Base-by-base conservation (phyloP, 2,113 vertebrate genomes). In the Cyprinodon brontotheroides region DNA sequence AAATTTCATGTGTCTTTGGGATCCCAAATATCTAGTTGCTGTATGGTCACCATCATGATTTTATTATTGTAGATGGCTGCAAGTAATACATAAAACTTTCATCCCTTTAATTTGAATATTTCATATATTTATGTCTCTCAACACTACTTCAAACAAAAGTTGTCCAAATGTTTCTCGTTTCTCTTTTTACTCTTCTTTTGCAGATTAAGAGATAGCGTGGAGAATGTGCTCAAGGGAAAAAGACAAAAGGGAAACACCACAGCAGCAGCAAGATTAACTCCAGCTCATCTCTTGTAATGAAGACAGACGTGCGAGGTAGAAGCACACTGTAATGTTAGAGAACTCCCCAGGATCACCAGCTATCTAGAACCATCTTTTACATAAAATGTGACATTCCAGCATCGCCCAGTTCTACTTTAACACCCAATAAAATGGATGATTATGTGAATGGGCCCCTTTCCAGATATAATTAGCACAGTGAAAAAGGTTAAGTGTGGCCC, bases 21-120 rank as follows among this genome's bases (percentile, higher is more conserved):
- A 73, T 76, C 66, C 74, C 77, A 73, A 87, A 81, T 68, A 77
- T 66, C 66, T 76, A 80, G 67, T 43, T 78, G 62, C 47, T 71
- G 47, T 67, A 57, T 36, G 11, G 79, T 50, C 77, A 74, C 74
- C 93, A 94, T 93, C 88, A 90, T 93, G 95, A 93, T 94, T 92
- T 85, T 91, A 95, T 96, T 95, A 95, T 86, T 77, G 91, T 92
- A 91, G 93, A 92, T 91, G 93, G 95, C 94, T 95, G 82, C 89
- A 92, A 93, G 89, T 86, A 90, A 92, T 89, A 89, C 93, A 89
- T 90, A 92, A 90, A 86, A 89, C 94, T 96, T 96, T 96, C 93
- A 95, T 95, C 92, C 94, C 92, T 74, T 72, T 47, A 72, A 89
- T 94, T 94, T 92, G 4, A 10, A 61, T 17, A 72, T 84, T 81